Percentiles rank a stretch among this genome's conserved stretches.
These are phyloP conservation scores for Brachyrhaphis roseni DNA, from an alignment of 2,797 vertebrate genomes.

Conservation along the genomic window DNA sequence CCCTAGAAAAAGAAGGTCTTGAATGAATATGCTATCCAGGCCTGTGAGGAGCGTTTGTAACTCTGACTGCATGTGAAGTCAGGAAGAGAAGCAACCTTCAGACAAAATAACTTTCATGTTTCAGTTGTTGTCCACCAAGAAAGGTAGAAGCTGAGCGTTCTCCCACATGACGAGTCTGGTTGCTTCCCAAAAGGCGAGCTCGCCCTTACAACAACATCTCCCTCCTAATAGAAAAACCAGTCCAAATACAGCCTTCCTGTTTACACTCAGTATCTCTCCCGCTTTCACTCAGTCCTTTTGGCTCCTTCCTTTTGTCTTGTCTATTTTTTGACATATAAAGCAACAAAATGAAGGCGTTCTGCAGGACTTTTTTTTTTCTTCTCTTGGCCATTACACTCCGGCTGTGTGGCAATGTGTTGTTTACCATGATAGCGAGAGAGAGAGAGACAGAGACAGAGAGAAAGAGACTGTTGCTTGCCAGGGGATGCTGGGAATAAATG, in stretches of 20 bases:
- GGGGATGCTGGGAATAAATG: slow-evolving; percentile 82
- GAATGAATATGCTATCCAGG: not conserved
- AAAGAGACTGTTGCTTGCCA: slow-evolving; percentile 76
- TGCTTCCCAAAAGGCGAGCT: slow-evolving; percentile 68
- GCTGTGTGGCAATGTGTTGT: slow-evolving; percentile 89
- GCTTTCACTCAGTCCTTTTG: slow-evolving; percentile 60
- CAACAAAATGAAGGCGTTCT: slow-evolving; percentile 77
- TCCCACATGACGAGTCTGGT: slow-evolving; percentile 63
- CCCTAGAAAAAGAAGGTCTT: not conserved
- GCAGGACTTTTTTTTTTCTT: slow-evolving; percentile 57
- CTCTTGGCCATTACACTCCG: slow-evolving; percentile 80
- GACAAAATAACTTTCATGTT: slow-evolving; percentile 29
- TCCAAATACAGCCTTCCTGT: slow-evolving; percentile 77
- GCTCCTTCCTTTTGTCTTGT: slow-evolving; percentile 73
- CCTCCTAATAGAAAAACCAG: slow-evolving; percentile 72
- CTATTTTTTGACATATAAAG: slow-evolving; percentile 79
- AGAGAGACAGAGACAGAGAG: slow-evolving; percentile 42
- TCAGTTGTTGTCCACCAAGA: slow-evolving; percentile 38
- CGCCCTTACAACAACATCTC: slow-evolving; percentile 63
- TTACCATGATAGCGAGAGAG: slow-evolving; percentile 77
- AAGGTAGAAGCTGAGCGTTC: slow-evolving; percentile 54
- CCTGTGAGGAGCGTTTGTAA: not conserved
- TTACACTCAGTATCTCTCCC: slow-evolving; percentile 61
- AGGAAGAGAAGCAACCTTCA: slow-evolving; percentile 26
- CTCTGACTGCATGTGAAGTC: not conserved